Base-by-base conservation (phyloP, 1,140 invertebrate species). In the Microvelia longipes region DNA sequence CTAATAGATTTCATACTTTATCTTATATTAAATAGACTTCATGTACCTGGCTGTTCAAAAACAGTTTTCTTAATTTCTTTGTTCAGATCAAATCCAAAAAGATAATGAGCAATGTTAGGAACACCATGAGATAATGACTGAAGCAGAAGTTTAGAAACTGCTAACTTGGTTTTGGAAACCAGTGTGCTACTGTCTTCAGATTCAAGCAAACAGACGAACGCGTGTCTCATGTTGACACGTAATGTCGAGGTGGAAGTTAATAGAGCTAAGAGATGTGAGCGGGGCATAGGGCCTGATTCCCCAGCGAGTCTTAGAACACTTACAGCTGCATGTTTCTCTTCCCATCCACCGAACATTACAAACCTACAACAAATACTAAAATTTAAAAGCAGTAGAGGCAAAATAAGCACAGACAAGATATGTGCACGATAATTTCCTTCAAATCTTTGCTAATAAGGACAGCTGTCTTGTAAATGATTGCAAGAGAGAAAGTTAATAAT, bases 191-290 rank as follows among this genome's bases (percentile, higher is more conserved):
- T 74, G 73, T 83, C 83, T 68, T 92, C 90, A 68, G 82, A 81
- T 75, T 96, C 93, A 60, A 96, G 77, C 76, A 90, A 91, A 75
- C 94, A 91, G 28, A 96, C 92, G 81, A 96, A 95, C 0, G 90
- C 90, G 76, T 92, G 89, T 30, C 91, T 83, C 68, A 91, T 83
- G 60, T 80, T 79, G 0, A 80, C 81, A 2, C 82, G 76, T 1
- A 85, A 76, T 27, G 80, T 77, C 70, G 84, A 78, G 14, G 85
- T 83, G 1, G 82, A 82, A 0, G 86, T 87, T 70, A 91, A 86
- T 19, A 90, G 85, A 29, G 86, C 87, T 1, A 92, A 80, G 0
- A 93, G 80, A 72, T 91, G 87, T 2, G 83, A 83, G 69, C 89
- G 88, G 2, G 86, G 83, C 28, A 84, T 81, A 0, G 88, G 86